Conservation (phyloP, 2,113 vertebrate species). For the Melierax canorus region DNA sequence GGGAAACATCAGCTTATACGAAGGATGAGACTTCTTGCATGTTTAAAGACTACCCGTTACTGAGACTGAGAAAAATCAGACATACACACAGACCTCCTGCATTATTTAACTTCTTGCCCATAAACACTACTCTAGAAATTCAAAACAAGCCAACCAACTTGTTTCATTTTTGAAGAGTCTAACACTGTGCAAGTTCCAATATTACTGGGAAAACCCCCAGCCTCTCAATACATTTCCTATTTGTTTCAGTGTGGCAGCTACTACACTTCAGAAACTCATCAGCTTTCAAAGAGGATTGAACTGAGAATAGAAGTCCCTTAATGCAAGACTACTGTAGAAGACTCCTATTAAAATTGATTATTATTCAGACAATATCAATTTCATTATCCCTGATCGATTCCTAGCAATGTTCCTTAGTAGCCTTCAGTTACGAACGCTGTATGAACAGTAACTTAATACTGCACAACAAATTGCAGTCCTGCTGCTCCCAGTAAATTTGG, state of each 20-base stretch:
- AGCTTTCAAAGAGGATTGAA: conserved; percentile 51
- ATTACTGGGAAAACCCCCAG: background rate
- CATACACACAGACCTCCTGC: background rate
- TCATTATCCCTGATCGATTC: conserved; percentile 73
- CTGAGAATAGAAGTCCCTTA: conserved; percentile 61
- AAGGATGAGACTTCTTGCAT: background rate
- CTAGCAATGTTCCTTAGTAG: conserved; percentile 35
- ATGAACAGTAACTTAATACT: conserved; percentile 6
- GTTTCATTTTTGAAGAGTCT: background rate
- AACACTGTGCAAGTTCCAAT: background rate
- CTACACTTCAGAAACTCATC: conserved; percentile 14
- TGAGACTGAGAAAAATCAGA: background rate
- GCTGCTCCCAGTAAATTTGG: background rate
- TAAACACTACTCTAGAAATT: background rate
- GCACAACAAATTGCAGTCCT: background rate
- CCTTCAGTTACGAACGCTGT: conserved; percentile 16
- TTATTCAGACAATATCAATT: conserved; percentile 75
- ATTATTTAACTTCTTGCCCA: background rate
- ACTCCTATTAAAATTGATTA: conserved; percentile 79
- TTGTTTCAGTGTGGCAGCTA: background rate
- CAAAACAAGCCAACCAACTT: background rate
- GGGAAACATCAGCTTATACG: background rate
- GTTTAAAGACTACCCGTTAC: background rate
- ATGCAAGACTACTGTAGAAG: conserved; percentile 61
- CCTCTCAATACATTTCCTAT: background rate